phyloP scores from a whole-genome alignment of 1,140 invertebrate genomes.

The Drosophila kikkawai region DNA sequence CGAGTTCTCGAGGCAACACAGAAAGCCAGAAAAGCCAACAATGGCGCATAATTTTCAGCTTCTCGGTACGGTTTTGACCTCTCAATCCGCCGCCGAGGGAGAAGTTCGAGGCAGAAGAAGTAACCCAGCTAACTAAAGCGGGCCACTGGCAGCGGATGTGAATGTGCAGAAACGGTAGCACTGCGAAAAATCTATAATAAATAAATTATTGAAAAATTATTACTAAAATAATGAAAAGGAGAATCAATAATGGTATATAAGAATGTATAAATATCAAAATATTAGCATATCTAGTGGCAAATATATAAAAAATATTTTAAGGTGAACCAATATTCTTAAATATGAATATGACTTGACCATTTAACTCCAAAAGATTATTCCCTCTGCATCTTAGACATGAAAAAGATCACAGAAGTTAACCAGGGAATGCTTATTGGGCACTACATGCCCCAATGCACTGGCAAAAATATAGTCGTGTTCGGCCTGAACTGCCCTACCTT shows the following conservation, averaged over 20 bases:
- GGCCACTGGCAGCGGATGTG: constrained; percentile 24
- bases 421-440: constrained; percentile 36
- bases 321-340: too few species aligned
- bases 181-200: neutral
- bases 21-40: constrained; percentile 50
- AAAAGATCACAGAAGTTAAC: constrained; percentile 17
- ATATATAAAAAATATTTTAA: too few species aligned
- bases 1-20: constrained; percentile 25
- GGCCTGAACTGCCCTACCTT: constrained; percentile 26
- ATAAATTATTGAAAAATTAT: neutral
- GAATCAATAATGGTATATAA: too few species aligned
- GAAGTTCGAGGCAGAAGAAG: constrained; percentile 17
- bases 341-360: too few species aligned
- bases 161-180: constrained; percentile 13
- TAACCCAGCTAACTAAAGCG: constrained; percentile 37
- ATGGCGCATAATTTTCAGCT: constrained; percentile 77
- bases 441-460: constrained; percentile 33
- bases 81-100: constrained; percentile 74
- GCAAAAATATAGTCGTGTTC: constrained; percentile 49
- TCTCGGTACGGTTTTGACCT: constrained; percentile 72
- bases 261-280: too few species aligned
- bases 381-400: constrained; percentile 15
- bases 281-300: too few species aligned
- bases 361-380: neutral
- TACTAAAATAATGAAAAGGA: too few species aligned